Percentiles rank a stretch among this genome's conserved stretches.
Evolutionary conservation across 2,797 vertebrate species (phyloP).

Genomic region (Esox masquinongy): DNA sequence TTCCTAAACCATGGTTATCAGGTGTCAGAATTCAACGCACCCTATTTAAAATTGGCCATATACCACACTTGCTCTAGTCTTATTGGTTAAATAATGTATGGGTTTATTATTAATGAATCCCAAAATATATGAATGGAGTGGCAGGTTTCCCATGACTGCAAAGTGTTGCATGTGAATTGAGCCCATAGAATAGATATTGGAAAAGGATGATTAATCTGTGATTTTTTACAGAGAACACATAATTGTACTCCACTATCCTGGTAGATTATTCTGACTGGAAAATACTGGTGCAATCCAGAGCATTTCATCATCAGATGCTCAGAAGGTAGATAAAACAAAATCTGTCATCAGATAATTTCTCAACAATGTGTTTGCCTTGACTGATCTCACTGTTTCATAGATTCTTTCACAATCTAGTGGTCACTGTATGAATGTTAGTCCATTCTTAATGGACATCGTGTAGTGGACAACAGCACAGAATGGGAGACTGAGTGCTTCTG

Average conservation of each 20-base stretch:
- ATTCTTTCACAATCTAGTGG: conserved; percentile 7
- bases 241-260: neutral
- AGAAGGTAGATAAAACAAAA: neutral
- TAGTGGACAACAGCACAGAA: conserved; percentile 49
- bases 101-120: no score
- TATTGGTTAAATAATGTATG: no score
- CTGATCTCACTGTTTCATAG: neutral
- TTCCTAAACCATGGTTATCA: no score
- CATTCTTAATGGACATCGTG: conserved; percentile 28
- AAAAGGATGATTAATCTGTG: neutral
- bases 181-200: neutral
- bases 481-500: conserved; percentile 34
- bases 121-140: no score
- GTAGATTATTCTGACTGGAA: neutral
- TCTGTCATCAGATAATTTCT: neutral
- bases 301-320: neutral
- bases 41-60: no score
- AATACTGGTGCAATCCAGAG: neutral
- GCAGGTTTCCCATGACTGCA: no score
- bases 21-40: no score
- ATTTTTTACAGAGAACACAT: neutral
- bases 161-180: neutral
- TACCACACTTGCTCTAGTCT: no score
- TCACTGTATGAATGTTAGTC: conserved; percentile 6
- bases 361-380: neutral